Conservation (phyloP, 2,113 vertebrate species). For the Pleuronectes platessa region DNA sequence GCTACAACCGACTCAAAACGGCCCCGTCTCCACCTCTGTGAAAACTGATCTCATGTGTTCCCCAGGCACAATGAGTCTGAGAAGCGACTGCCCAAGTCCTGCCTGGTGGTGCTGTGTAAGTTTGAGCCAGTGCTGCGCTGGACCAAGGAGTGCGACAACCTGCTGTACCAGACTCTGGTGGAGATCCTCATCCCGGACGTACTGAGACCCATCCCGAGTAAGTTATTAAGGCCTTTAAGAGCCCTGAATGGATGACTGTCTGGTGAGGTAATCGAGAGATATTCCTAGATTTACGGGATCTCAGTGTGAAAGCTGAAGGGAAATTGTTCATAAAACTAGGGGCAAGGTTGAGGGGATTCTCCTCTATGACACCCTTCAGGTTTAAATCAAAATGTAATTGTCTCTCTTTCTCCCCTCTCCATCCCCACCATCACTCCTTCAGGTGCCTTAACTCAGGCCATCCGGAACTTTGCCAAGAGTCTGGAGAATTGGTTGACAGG, state of each 20-base stretch:
- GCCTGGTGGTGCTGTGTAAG: slow-evolving; percentile 90
- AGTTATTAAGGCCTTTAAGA: slow-evolving; percentile 60
- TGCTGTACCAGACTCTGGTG: slow-evolving; percentile 92
- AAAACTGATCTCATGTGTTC: background rate
- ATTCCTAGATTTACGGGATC: background rate
- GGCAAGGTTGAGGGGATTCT: background rate
- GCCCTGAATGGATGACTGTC: background rate
- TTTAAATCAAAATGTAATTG: background rate
- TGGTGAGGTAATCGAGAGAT: background rate
- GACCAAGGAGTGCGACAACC: slow-evolving; percentile 90
- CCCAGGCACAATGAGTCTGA: slow-evolving; percentile 89
- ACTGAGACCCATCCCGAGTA: slow-evolving; percentile 92
- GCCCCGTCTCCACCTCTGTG: background rate
- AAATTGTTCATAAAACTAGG: too few species aligned
- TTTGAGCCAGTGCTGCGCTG: slow-evolving; percentile 90
- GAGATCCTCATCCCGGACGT: slow-evolving; percentile 92
- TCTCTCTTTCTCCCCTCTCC: background rate
- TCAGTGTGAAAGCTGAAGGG: background rate
- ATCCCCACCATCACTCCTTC: background rate
- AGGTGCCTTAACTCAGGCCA: slow-evolving; percentile 98
- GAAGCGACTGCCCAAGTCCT: slow-evolving; percentile 90
- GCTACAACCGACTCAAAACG: background rate
- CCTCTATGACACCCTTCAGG: background rate
- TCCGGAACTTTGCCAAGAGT: slow-evolving; percentile 95
- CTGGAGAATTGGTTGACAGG: slow-evolving; percentile 92